Base-by-base conservation (phyloP, 2,888 invertebrate species). In the Ashinkailepas kermadecensis region DNA sequence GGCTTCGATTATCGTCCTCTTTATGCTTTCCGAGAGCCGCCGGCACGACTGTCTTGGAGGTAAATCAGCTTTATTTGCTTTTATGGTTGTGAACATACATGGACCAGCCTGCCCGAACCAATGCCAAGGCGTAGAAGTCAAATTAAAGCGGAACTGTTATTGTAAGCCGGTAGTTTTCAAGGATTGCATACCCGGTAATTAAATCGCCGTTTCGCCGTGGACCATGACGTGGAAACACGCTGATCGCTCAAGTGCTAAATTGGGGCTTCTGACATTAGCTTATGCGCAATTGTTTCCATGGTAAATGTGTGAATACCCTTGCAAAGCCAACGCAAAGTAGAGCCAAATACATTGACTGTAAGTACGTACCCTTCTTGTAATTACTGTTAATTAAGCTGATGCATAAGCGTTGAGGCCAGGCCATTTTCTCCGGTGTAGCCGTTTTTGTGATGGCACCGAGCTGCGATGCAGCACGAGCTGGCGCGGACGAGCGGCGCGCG, bases 221-320 rank as follows among this genome's bases (percentile, higher is more conserved):
- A 21, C 56, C 74, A 56, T 74, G 74, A 54, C 56, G 23, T 4
- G 54, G 74, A 11, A 74, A 56, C 74, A 21, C 21, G 74, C 54
- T 74, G 74, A 74, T 74, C 74, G 56, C 74, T 74, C 74, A 74
- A 56, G 54, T 74, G 74, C 21, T 21, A 74, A 74, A 74, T 56
- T 74, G 56, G 56, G 54, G 56, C 74, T 74, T 74, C 74, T 74
- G 74, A 56, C 74, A 74, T 21, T 21, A 18, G 23, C 21, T 54
- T 74, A 56, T 74, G 56, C 21, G 74, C 74, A 54, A 74, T 74
- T 74, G 54, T 54, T 62, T 4, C 39, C 21, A 4, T 1, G 74
- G 3, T 56, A 56, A 56, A 74, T 56, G 56, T 74, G 74, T 74
- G 74, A 74, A 74, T 74, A 74, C 56, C 74, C 74, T 74, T 74